A percentile compares a stretch with the other conserved stretches of the same genome.
phyloP scores from a whole-genome alignment of 2,113 vertebrate species.

The Ornithorhynchus anatinus region DNA sequence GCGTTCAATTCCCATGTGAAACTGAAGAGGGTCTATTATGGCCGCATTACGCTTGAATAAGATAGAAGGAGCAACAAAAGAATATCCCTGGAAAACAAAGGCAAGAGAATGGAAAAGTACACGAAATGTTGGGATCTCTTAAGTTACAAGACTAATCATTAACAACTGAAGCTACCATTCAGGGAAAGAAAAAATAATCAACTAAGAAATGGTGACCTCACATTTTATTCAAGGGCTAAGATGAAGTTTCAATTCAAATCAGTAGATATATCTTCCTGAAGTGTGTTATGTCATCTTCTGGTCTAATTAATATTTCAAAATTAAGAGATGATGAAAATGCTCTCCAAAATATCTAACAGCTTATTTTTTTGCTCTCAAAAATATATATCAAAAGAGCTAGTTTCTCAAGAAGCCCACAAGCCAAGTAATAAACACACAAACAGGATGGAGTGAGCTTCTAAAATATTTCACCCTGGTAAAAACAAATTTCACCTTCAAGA shows the following conservation, averaged over 20 bases:
- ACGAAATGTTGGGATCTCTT: slow-evolving; percentile 59
- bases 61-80: slow-evolving; percentile 95
- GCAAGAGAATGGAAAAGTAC: slow-evolving; percentile 47
- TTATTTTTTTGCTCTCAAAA: slow-evolving; percentile 14
- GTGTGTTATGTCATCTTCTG: slow-evolving; percentile 41
- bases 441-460: not conserved
- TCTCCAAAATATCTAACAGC: not conserved
- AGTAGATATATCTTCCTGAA: slow-evolving; percentile 11
- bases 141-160: slow-evolving; percentile 65
- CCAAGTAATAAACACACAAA: slow-evolving; percentile 6
- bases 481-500: not conserved
- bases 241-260: not conserved
- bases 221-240: slow-evolving; percentile 4
- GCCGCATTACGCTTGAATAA: slow-evolving; percentile 96
- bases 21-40: slow-evolving; percentile 85
- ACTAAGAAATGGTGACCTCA: not conserved
- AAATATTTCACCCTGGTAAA: slow-evolving; percentile 17
- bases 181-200: not conserved
- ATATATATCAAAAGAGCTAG: slow-evolving; percentile 15
- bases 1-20: slow-evolving; percentile 82
- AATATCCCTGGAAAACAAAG: slow-evolving; percentile 84
- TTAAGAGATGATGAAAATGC: not conserved
- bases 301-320: slow-evolving; percentile 13
- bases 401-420: slow-evolving; percentile 14
- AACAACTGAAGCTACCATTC: slow-evolving; percentile 57